phyloP scores from a whole-genome alignment of 2,888 invertebrate species.

The Eilema sororculum region DNA sequence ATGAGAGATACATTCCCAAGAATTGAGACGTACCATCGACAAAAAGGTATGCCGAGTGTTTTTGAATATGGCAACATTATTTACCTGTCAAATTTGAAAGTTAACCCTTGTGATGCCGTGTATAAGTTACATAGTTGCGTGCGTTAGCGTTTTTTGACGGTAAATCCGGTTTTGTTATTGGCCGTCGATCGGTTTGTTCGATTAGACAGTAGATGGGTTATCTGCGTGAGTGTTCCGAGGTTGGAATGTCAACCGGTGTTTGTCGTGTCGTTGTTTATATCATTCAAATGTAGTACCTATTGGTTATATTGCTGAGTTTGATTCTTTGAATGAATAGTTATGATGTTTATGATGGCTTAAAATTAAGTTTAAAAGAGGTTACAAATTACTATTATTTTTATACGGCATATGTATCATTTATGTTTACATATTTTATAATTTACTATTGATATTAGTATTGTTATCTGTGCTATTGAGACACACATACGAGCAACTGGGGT shows the following conservation, averaged over 20 bases:
- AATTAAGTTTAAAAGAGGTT: background rate
- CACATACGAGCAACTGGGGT: too few relatives aligned
- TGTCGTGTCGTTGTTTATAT: conserved; percentile 57
- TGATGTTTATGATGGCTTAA: conserved; percentile 19
- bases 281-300: conserved; percentile 43
- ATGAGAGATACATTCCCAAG: conserved; percentile 72
- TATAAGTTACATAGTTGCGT: conserved; percentile 47
- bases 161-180: conserved; percentile 41
- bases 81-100: conserved; percentile 20
- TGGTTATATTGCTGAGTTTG: conserved; percentile 25
- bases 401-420: too few relatives aligned
- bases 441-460: too few relatives aligned
- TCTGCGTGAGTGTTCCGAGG: conserved; percentile 72
- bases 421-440: too few relatives aligned
- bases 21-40: conserved; percentile 80
- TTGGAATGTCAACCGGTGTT: conserved; percentile 66
- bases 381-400: background rate
- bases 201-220: conserved; percentile 77
- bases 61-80: conserved; percentile 41
- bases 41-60: conserved; percentile 71
- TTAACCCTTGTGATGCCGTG: conserved; percentile 38
- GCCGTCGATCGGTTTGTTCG: conserved; percentile 69
- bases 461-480: too few relatives aligned
- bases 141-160: conserved; percentile 4
- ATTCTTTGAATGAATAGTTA: conserved; percentile 20